Evolutionary conservation across 2,888 invertebrate species (phyloP).

Genomic region (Hemicrepidius hirtus): DNA sequence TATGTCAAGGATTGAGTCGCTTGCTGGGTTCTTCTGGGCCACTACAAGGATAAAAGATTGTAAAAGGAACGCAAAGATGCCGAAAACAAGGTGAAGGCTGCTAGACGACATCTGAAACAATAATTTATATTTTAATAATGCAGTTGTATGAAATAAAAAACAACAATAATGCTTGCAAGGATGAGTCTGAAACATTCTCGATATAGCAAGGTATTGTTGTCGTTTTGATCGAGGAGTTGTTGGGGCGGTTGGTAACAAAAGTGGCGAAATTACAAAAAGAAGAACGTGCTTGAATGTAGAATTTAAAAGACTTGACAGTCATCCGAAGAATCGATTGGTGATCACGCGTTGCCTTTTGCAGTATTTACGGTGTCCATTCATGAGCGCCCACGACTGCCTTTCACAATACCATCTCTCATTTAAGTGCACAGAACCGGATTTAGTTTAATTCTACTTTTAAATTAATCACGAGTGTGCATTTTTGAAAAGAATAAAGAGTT

Average conservation of each 20-base stretch:
- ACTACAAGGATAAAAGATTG: constrained; percentile 45
- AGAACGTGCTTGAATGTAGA: constrained; percentile 14
- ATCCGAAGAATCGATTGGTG: constrained; percentile 41
- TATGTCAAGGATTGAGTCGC: constrained; percentile 77
- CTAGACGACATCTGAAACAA: constrained; percentile 58
- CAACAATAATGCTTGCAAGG: neutral
- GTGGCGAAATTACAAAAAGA: constrained; percentile 31
- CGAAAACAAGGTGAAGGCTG: constrained; percentile 45
- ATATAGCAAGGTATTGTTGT: constrained; percentile 23
- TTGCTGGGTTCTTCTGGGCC: constrained; percentile 53
- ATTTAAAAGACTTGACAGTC: constrained; percentile 36
- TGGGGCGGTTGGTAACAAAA: constrained; percentile 21
- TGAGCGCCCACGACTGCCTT: constrained; percentile 50
- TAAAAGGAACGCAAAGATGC: constrained; percentile 45
- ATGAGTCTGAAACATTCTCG: constrained; percentile 8
- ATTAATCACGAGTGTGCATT: too few species aligned
- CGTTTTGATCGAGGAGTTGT: neutral
- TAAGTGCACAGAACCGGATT: constrained; percentile 16
- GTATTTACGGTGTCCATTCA: constrained; percentile 55
- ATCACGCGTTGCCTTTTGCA: constrained; percentile 56
- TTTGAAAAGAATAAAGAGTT: too few species aligned
- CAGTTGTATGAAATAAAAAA: neutral
- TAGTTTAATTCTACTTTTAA: neutral
- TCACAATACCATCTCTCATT: constrained; percentile 44
- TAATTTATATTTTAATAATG: constrained; percentile 37